Conservation (phyloP, 2,113 vertebrate genomes). For the Hemiscyllium ocellatum region DNA sequence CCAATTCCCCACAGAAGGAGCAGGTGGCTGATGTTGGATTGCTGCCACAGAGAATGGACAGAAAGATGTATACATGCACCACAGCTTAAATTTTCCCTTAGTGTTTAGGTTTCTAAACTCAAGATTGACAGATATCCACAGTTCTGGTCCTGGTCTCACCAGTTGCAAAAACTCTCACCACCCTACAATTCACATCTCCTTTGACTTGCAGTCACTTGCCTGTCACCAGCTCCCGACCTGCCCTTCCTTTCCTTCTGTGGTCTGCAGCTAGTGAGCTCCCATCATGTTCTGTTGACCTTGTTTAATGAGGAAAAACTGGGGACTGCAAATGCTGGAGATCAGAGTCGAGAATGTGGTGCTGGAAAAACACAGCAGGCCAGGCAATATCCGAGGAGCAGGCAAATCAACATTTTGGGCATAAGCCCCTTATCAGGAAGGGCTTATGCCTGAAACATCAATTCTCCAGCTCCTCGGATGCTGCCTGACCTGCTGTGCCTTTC, state of each 20-base stretch:
- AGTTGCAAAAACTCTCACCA: no score
- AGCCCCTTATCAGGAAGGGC: no score
- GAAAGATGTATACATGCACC: neutral
- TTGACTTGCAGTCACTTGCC: neutral
- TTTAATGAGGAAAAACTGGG: no score
- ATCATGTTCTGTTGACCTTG: neutral
- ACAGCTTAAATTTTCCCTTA: neutral
- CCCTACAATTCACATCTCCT: no score
- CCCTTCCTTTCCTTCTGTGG: neutral
- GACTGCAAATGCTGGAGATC: no score
- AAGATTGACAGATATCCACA: neutral
- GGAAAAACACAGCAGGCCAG: no score
- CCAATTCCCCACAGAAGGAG: neutral
- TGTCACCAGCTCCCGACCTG: neutral
- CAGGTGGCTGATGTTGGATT: neutral
- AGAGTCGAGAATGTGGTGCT: no score
- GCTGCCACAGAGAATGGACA: neutral
- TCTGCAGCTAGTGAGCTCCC: neutral
- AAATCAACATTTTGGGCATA: no score
- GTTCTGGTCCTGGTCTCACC: neutral
- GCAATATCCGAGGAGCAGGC: no score
- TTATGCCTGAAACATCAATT: no score
- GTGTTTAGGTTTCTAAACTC: neutral
- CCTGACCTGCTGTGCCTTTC: no score
- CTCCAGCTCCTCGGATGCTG: no score